A percentile compares a stretch with the other conserved stretches of the same genome.
Conservation (phyloP, 2,113 vertebrate species). For the Gadus macrocephalus region DNA sequence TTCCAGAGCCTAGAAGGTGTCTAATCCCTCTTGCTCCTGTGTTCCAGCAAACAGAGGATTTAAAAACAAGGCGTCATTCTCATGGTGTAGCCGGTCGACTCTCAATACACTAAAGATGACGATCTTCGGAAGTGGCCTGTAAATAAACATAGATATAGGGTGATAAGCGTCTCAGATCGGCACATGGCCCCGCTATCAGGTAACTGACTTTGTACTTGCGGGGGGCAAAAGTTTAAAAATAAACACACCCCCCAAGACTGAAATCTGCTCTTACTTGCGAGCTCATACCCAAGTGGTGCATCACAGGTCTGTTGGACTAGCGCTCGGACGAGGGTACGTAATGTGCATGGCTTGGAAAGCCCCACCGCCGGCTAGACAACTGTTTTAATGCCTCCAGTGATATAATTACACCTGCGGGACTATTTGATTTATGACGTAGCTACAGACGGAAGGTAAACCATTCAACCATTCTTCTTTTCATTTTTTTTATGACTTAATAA, state of each 20-base stretch:
- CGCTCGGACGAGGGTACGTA: conserved; percentile 62
- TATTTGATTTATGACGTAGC: conserved; percentile 15
- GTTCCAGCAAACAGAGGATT: too few relatives aligned
- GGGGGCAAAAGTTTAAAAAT: conserved; percentile 69
- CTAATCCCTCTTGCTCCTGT: too few relatives aligned
- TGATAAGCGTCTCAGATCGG: conserved; percentile 55
- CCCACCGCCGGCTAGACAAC: conserved; percentile 21
- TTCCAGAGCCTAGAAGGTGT: too few relatives aligned
- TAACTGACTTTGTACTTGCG: conserved; percentile 70
- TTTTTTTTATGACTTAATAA: background rate
- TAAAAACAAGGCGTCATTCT: too few relatives aligned
- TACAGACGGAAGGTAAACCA: conserved; percentile 6
- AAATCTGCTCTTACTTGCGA: conserved; percentile 36
- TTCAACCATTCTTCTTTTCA: background rate
- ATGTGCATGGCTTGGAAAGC: conserved; percentile 48
- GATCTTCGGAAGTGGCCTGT: conserved; percentile 42
- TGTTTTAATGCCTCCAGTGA: conserved; percentile 29
- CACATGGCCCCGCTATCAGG: conserved; percentile 71
- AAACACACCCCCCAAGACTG: conserved; percentile 61
- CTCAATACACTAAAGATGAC: conserved; percentile 19
- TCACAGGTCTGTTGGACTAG: conserved; percentile 52
- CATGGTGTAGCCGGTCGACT: too few relatives aligned
- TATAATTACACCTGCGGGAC: conserved; percentile 7
- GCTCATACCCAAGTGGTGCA: conserved; percentile 53
- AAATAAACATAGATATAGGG: conserved; percentile 65